phyloP scores from a whole-genome alignment of 92 coral and sea anemone species.

The Phymanthus crucifer region DNA sequence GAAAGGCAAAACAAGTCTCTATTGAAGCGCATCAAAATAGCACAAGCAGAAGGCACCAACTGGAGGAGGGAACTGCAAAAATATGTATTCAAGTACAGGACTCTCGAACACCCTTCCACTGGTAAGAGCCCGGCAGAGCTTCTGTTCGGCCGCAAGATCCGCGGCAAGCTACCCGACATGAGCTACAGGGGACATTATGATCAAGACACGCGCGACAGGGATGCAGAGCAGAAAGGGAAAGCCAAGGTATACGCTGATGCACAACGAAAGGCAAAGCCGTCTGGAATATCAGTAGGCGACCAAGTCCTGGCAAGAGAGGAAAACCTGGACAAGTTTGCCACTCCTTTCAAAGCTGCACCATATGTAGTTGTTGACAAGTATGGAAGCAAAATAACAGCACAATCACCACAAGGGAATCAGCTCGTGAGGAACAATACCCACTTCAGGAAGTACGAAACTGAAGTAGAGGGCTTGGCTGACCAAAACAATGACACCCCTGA shows the following conservation, averaged over 20 bases:
- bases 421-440: slow-evolving; percentile 35
- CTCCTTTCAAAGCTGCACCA: slow-evolving; percentile 35
- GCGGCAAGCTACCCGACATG: slow-evolving; percentile 30
- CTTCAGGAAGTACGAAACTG: slow-evolving; percentile 25
- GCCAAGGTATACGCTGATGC: slow-evolving; percentile 41
- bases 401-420: slow-evolving; percentile 21
- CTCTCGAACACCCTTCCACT: slow-evolving; percentile 38
- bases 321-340: slow-evolving; percentile 37
- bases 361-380: slow-evolving; percentile 33
- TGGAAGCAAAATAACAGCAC: slow-evolving; percentile 32
- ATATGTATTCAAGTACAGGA: slow-evolving; percentile 37
- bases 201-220: slow-evolving; percentile 20
- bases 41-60: slow-evolving; percentile 46
- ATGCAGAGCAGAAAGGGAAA: slow-evolving; percentile 28
- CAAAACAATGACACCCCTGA: slow-evolving; percentile 29
- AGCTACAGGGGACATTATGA: slow-evolving; percentile 20
- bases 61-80: slow-evolving; percentile 38
- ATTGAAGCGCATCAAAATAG: slow-evolving; percentile 50
- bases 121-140: slow-evolving; percentile 50
- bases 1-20: slow-evolving; percentile 51
- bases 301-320: slow-evolving; percentile 39
- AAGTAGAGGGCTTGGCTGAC: not conserved
- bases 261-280: slow-evolving; percentile 15
- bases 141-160: slow-evolving; percentile 40
- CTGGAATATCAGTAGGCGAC: slow-evolving; percentile 37